phyloP scores from a whole-genome alignment of 2,113 vertebrate genomes.

The Tachuris rubrigastra region DNA sequence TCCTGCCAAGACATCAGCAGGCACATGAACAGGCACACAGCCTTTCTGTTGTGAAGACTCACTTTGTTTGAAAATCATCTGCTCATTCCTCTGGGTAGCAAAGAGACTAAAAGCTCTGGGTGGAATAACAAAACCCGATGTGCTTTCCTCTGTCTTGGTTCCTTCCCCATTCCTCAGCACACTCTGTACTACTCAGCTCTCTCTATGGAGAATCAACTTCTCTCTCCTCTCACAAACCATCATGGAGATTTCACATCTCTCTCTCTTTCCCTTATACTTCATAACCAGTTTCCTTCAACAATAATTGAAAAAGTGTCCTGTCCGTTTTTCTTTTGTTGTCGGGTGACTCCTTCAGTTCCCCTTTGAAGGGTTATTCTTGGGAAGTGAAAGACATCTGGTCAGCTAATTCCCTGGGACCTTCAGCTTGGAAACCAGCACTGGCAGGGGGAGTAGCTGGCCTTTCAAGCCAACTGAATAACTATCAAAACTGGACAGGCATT shows the following conservation, averaged over 20 bases:
- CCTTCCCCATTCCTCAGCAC: neutral
- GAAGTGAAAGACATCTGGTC: neutral
- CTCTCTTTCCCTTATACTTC: neutral
- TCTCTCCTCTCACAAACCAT: neutral
- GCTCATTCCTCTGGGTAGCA: neutral
- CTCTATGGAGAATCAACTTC: neutral
- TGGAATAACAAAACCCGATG: neutral
- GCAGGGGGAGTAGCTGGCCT: neutral
- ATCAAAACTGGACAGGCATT: neutral
- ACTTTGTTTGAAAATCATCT: neutral
- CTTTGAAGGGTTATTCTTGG: neutral
- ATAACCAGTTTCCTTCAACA: neutral
- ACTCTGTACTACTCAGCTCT: fast-evolving
- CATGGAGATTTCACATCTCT: neutral
- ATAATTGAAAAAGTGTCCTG: neutral
- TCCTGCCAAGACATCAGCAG: neutral
- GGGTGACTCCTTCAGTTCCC: neutral
- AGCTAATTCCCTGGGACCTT: neutral
- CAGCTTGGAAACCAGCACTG: neutral
- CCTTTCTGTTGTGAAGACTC: neutral
- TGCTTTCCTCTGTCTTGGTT: neutral
- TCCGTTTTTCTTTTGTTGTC: neutral
- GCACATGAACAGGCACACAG: neutral
- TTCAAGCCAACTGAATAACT: neutral
- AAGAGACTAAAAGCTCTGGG: neutral